A percentile compares a stretch with the other conserved stretches of the same genome.
These are phyloP conservation scores for Calliopsis andreniformis DNA, from an alignment of 1,140 invertebrate genomes.

Conservation along the genomic window DNA sequence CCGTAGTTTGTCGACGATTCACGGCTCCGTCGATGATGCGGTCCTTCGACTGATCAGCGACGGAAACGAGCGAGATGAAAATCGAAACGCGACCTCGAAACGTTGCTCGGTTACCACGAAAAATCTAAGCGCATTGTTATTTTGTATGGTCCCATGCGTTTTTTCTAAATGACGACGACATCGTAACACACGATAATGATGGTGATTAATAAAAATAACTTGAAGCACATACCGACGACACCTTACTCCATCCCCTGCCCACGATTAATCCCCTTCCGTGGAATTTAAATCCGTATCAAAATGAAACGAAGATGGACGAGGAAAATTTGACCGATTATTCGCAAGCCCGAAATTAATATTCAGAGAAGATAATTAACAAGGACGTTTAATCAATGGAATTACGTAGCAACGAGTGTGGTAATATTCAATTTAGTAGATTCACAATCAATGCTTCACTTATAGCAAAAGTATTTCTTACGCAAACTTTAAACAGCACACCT, in stretches of 20 bases:
- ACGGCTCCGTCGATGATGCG: constrained; percentile 37
- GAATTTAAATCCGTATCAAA: no score
- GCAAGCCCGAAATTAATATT: no score
- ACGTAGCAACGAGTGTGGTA: no score
- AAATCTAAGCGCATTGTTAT: constrained; percentile 79
- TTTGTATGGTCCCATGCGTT: constrained; percentile 79
- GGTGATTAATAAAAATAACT: constrained; percentile 74
- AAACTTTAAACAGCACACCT: no score
- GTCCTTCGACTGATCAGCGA: constrained; percentile 28
- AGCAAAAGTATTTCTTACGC: no score
- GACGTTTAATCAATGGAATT: no score
- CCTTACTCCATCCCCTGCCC: neutral
- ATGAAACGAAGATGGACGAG: no score
- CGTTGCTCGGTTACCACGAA: constrained; percentile 76
- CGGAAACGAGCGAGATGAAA: constrained; percentile 33
- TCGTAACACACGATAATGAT: constrained; percentile 72
- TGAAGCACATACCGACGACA: constrained; percentile 43
- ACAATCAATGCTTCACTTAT: no score
- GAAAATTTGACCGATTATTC: no score
- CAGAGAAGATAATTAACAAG: no score
- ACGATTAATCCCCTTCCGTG: no score
- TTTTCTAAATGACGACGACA: constrained; percentile 76
- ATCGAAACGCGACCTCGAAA: constrained; percentile 54
- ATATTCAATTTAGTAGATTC: no score
- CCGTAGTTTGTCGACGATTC: constrained; percentile 55